phyloP scores from a whole-genome alignment of 2,113 vertebrate genomes.

The Melanostigma gelatinosum region DNA sequence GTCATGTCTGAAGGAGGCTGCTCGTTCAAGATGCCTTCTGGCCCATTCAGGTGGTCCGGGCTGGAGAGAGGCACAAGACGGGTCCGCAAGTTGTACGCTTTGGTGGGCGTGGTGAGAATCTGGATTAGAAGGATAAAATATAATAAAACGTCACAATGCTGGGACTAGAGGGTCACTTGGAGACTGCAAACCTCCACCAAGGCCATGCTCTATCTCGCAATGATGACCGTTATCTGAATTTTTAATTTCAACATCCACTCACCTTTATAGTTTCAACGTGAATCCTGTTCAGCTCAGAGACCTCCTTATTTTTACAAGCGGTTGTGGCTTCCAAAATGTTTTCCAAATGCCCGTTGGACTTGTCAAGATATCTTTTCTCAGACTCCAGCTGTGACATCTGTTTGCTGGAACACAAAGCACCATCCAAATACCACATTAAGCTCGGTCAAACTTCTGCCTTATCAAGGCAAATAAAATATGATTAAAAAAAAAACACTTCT shows the following conservation, averaged over 20 bases:
- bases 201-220: neutral
- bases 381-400: constrained; percentile 90
- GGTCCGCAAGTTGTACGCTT: constrained; percentile 87
- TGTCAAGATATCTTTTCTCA: constrained; percentile 91
- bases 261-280: constrained; percentile 95
- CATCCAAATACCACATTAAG: constrained; percentile 1
- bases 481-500: neutral
- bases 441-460: neutral
- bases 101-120: constrained; percentile 94
- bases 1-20: constrained; percentile 88
- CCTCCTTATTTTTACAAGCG: constrained; percentile 88
- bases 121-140: constrained; percentile 57
- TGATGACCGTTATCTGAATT: neutral
- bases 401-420: constrained; percentile 84
- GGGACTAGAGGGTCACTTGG: no score
- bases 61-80: constrained; percentile 84
- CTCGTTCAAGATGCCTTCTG: constrained; percentile 86
- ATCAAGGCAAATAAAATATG: no score
- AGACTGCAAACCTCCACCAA: no score
- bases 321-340: constrained; percentile 95
- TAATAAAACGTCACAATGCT: neutral
- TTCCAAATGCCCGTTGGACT: constrained; percentile 93
- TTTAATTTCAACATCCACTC: neutral
- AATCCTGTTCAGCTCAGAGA: constrained; percentile 92
- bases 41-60: constrained; percentile 81